phyloP scores from a whole-genome alignment of 2,113 vertebrate genomes.

The Macquaria ambigua region DNA sequence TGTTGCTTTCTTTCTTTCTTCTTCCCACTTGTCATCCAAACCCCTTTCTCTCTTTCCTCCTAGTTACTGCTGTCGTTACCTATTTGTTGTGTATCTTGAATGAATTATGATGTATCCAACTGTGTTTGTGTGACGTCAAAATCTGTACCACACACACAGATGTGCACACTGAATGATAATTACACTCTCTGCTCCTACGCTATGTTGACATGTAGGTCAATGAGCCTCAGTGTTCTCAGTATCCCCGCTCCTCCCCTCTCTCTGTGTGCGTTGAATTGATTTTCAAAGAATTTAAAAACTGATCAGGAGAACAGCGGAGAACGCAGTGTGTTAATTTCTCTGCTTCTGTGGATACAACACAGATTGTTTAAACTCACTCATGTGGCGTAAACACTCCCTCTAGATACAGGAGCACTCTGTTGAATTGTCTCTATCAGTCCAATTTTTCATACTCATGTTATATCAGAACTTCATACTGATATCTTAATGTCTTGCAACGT shows the following conservation, averaged over 20 bases:
- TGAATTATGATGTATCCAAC: conserved; percentile 26
- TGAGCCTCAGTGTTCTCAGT: conserved; percentile 31
- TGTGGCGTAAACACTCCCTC: conserved; percentile 43
- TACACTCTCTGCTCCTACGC: conserved; percentile 20
- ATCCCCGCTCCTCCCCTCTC: background rate
- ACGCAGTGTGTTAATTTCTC: background rate
- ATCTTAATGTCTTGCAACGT: conserved; percentile 6
- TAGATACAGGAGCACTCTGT: conserved; percentile 8
- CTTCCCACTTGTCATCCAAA: background rate
- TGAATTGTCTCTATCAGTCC: conserved; percentile 7
- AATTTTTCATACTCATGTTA: conserved; percentile 35
- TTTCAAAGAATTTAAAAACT: conserved; percentile 20
- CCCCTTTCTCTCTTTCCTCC: background rate
- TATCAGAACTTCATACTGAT: background rate
- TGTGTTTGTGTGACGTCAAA: conserved; percentile 12
- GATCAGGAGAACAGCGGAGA: conserved; percentile 3
- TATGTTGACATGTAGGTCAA: conserved; percentile 52
- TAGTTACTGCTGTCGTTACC: background rate
- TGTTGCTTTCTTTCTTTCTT: background rate
- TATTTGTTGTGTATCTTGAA: conserved; percentile 23
- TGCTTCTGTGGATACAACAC: conserved; percentile 24
- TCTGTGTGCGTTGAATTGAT: conserved; percentile 10
- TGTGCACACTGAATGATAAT: conserved; percentile 13
- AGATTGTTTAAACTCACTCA: conserved; percentile 41
- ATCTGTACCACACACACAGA: background rate